phyloP scores from a whole-genome alignment of 2,113 vertebrate species.

The Tachysurus fulvidraco region DNA sequence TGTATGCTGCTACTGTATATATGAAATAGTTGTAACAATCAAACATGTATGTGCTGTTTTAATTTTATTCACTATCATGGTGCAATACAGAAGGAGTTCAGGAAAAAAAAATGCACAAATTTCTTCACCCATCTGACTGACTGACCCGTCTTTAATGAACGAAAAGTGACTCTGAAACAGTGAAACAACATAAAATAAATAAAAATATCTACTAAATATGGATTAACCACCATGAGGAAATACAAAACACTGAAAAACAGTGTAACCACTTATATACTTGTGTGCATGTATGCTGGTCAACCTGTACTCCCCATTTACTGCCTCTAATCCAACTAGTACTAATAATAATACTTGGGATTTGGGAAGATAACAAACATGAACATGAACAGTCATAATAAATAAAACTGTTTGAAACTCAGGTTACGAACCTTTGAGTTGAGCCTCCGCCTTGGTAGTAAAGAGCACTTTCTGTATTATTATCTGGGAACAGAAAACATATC shows the following conservation, averaged over 20 bases:
- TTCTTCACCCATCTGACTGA: too few relatives aligned
- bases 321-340: neutral
- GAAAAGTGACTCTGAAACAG: neutral
- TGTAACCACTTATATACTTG: neutral
- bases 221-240: neutral
- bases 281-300: neutral
- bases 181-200: neutral
- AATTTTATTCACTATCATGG: too few relatives aligned
- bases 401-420: neutral
- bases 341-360: neutral
- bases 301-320: neutral
- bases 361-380: neutral
- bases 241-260: too few relatives aligned
- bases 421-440: conserved; percentile 53
- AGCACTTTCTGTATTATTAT: conserved; percentile 38
- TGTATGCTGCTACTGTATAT: neutral
- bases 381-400: neutral
- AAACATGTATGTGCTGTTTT: too few relatives aligned
- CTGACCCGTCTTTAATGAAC: neutral
- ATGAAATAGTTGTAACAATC: too few relatives aligned
- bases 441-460: conserved; percentile 36
- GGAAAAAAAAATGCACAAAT: too few relatives aligned
- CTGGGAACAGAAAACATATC: conserved; percentile 2
- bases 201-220: neutral
- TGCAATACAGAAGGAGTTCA: neutral